A percentile compares a stretch with the other conserved stretches of the same genome.
Conservation (phyloP, 2,113 vertebrate genomes). For the Indri indri region DNA sequence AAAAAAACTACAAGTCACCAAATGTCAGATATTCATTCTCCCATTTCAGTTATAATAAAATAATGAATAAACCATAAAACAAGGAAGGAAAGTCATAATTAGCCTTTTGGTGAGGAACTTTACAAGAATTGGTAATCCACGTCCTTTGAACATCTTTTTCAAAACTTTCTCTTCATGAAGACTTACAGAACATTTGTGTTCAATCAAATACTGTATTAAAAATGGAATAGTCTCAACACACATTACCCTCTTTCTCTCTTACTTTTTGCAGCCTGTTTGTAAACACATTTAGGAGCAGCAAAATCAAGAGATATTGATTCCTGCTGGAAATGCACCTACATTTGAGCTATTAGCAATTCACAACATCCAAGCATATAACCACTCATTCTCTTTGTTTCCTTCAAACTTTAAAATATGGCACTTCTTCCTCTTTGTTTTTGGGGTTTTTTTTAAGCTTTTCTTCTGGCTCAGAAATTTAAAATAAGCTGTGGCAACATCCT, state of each 20-base stretch:
- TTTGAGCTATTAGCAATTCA: constrained; percentile 37
- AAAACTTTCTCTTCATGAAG: constrained; percentile 35
- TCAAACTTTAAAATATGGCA: constrained; percentile 53
- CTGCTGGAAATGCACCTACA: constrained; percentile 16
- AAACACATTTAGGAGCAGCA: constrained; percentile 63
- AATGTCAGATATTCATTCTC: constrained; percentile 7
- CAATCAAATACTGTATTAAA: constrained; percentile 44
- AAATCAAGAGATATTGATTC: constrained; percentile 11
- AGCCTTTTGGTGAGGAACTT: background rate
- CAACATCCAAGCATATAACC: constrained; percentile 54
- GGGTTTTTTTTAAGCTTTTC: constrained; percentile 52
- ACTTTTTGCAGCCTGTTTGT: constrained; percentile 30
- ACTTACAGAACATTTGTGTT: constrained; percentile 25
- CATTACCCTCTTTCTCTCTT: constrained; percentile 41
- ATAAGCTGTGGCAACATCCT: constrained; percentile 64
- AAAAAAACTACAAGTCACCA: background rate
- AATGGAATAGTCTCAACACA: background rate
- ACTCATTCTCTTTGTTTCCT: constrained; percentile 66
- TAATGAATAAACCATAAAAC: constrained; percentile 39
- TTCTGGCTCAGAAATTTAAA: constrained; percentile 76
- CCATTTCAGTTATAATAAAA: constrained; percentile 27
- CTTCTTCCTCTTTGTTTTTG: constrained; percentile 47
- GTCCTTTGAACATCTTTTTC: constrained; percentile 19
- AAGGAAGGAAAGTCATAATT: constrained; percentile 11
- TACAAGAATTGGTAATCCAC: constrained; percentile 15